Base-by-base conservation (phyloP, 1,140 invertebrate species). In the Drosophila parabipectinata region DNA sequence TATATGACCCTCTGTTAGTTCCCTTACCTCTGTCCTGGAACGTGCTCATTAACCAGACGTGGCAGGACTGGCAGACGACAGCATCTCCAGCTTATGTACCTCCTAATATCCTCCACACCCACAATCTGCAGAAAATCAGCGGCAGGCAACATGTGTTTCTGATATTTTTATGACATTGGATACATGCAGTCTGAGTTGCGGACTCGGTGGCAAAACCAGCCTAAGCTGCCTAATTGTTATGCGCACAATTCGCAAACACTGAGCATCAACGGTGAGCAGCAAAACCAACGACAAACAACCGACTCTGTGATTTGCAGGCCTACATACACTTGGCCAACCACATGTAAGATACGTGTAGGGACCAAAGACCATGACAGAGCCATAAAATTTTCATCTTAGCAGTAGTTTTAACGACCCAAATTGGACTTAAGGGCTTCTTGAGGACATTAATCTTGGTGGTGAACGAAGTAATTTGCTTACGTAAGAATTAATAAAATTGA, bases 181-280 rank as follows among this genome's bases (percentile, higher is more conserved):
- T 67, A 75, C 75, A 72, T 82, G 68, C 56, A 68, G 58, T 58
- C 74, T 59, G 63, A 51, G 52, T 26, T 57, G 50, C 64, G 66
- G 45, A 54, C 50, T 47, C 60, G 54, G 41, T 58, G 41, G 63
- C 62, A 62, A 51, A 55, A 57, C 48, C 66, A 63, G 53, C 62
- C 82, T 77, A 87, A 81, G 74, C 83, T 76, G 83, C 67, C 83
- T 87, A 87, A 87, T 87, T 87, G 79, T 88, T 83, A 73, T 61
- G 61, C 67, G 60, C 71, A 63, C 68, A 69, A 57, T 77, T 77
- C 80, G 67, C 62, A 77, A 18, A 62, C 72, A 64, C 45, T 51
- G 48, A 51, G 58, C 68, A 72, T 50, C 60, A 78, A 58, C 60
- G 69, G 59, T 54, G 54, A 74, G 41, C 14, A 62, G 50, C 45